These are phyloP conservation scores for Pegoplata infirma DNA, from an alignment of 2,888 invertebrate genomes.

Conservation along the genomic window DNA sequence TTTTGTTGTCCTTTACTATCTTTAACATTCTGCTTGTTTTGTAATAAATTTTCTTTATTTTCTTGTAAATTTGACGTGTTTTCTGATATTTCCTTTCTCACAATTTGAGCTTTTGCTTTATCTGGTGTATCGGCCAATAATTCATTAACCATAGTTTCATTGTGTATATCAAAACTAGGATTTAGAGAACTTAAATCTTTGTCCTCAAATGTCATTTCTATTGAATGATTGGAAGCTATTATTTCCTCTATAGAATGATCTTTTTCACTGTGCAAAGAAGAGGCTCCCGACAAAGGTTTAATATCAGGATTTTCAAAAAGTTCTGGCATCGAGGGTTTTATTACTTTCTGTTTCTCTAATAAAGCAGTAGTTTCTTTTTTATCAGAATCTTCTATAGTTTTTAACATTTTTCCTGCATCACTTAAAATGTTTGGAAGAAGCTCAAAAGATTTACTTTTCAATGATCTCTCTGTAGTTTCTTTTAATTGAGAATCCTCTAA, in stretches of 20 bases:
- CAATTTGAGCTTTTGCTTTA: neutral
- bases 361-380: neutral
- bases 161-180: constrained; percentile 66
- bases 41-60: no score
- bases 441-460: neutral
- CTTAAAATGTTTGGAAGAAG: no score
- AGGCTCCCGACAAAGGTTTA: constrained; percentile 53
- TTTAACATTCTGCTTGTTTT: no score
- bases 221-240: constrained; percentile 73
- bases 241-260: constrained; percentile 76
- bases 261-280: constrained; percentile 68
- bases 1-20: no score
- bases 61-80: neutral
- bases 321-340: constrained; percentile 35
- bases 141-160: constrained; percentile 68
- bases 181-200: constrained; percentile 67
- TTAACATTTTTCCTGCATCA: neutral
- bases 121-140: constrained; percentile 63
- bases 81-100: neutral
- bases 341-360: constrained; percentile 29
- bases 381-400: neutral
- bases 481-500: neutral
- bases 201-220: constrained; percentile 73
- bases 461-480: neutral
- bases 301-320: constrained; percentile 58